Base-by-base conservation (phyloP, 2,888 invertebrate genomes). In the Alcis repandata region DNA sequence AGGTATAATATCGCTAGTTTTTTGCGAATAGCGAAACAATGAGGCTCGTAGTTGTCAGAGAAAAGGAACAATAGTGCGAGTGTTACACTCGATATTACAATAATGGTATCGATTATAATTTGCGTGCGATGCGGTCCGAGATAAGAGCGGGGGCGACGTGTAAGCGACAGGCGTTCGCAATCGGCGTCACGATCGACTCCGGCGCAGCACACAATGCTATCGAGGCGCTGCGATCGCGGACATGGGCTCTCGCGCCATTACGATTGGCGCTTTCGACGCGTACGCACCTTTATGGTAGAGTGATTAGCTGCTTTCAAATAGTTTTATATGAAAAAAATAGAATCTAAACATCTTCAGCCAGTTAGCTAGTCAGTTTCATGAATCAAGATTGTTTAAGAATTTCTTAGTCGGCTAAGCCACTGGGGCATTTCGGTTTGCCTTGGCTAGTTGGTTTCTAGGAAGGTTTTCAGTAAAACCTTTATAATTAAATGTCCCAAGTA, bases 91-190 rank as follows among this genome's bases (percentile, higher is more conserved):
- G 87, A 89, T 92, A 90, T 92, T 91, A 92, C 92, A 92, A 93
- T 93, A 93, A 92, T 92, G 91, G 92, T 92, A 92, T 93, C 92
- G 92, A 91, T 92, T 92, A 93, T 93, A 93, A 93, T 93, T 93
- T 92, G 92, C 92, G 92, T 93, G 91, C 89, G 92, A 93, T 92
- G 86, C 86, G 85, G 85, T 82, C 72, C 70, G 85, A 84, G 92
- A 92, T 92, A 92, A 79, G 81, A 84, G 83, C 80, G 83, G 79
- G 84, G 87, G 89, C 90, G 92, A 92, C 92, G 88, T 84, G 87
- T 90, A 90, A 92, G 90, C 90, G 92, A 92, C 92, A 92, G 92
- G 85, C 86, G 82, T 79, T 79, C 83, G 86, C 86, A 88, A 92
- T 92, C 91, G 89, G 82, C 87, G 87, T 82, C 86, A 89, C 88